Percentiles rank a stretch among this genome's conserved stretches.
Conservation (phyloP, 1,140 invertebrate genomes). For the Leptinotarsa texana region DNA sequence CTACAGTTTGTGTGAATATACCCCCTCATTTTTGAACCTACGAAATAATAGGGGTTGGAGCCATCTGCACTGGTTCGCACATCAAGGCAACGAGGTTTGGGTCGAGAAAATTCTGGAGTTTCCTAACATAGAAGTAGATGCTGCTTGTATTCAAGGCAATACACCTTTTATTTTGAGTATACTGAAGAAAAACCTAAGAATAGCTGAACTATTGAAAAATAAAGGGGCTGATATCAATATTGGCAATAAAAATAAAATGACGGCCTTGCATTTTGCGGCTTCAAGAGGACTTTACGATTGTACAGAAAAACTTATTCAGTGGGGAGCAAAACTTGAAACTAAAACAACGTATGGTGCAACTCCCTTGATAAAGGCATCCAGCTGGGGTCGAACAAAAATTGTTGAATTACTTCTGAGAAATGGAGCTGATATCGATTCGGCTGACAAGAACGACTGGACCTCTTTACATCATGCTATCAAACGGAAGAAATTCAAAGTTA, state of each 20-base stretch:
- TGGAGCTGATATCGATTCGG: background rate
- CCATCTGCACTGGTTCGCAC: background rate
- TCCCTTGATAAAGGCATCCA: background rate
- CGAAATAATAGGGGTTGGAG: background rate
- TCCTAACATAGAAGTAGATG: background rate
- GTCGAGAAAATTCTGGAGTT: background rate
- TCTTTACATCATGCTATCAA: background rate
- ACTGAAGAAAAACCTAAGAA: background rate
- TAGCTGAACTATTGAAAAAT: background rate
- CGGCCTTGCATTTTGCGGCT: background rate
- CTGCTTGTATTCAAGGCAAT: background rate
- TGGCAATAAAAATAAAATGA: background rate
- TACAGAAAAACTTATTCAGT: background rate
- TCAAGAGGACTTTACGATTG: background rate
- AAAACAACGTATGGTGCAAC: background rate
- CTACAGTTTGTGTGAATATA: background rate
- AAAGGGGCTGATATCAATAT: background rate
- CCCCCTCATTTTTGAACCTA: background rate
- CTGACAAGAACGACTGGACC: background rate
- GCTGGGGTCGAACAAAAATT: background rate
- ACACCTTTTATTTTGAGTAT: background rate
- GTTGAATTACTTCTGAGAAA: background rate
- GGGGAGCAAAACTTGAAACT: background rate
- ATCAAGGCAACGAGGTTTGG: background rate
- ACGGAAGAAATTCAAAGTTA: background rate